Conservation (phyloP, 1,140 invertebrate species). For the Solenopsis fugax region DNA sequence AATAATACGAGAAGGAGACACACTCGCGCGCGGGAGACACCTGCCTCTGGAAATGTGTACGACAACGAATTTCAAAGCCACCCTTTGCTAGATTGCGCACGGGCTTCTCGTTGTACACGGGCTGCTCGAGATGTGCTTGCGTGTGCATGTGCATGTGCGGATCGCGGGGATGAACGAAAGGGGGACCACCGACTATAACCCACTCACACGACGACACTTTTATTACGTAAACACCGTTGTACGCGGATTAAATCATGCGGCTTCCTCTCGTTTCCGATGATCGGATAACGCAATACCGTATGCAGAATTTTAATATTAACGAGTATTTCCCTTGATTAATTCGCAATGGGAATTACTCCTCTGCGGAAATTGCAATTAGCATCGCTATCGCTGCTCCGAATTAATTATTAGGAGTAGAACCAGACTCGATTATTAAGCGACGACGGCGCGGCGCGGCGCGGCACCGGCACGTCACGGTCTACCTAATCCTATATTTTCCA, state of each 20-base stretch:
- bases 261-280: constrained; percentile 14
- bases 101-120: neutral
- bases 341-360: constrained; percentile 33
- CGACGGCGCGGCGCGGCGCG: constrained; percentile 1
- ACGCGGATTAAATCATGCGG: constrained; percentile 33
- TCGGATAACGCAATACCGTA: neutral
- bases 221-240: neutral
- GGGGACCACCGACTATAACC: neutral
- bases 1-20: constrained; percentile 47
- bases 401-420: constrained; percentile 33
- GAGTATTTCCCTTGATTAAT: constrained; percentile 21
- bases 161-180: neutral
- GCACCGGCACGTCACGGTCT: neutral
- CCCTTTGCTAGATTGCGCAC: constrained; percentile 33
- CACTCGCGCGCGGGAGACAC: constrained; percentile 18
- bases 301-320: constrained; percentile 16
- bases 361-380: constrained; percentile 22
- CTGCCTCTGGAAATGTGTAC: constrained; percentile 43
- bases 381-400: constrained; percentile 20
- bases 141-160: neutral
- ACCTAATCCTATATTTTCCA: constrained; percentile 44
- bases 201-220: neutral
- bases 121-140: no score
- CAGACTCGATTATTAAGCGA: constrained; percentile 44
- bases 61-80: constrained; percentile 52